These are phyloP conservation scores for Cassiopea xamachana DNA, from an alignment of 30 jellyfish, hydroid and myxozoan species.

Conservation along the genomic window DNA sequence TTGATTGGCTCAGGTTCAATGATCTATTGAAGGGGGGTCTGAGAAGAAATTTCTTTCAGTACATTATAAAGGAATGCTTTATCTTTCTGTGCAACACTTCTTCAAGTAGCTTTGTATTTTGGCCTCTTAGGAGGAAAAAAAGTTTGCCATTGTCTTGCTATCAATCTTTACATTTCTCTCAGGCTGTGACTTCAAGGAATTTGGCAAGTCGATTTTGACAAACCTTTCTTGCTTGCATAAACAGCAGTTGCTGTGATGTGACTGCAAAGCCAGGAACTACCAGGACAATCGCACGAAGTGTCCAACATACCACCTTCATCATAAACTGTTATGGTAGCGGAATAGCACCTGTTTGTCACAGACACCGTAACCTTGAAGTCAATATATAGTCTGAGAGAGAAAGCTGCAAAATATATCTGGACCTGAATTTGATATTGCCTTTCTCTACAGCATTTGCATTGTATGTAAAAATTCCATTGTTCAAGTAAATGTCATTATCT, in stretches of 20 bases:
- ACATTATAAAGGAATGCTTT: background rate
- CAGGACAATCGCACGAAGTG: background rate
- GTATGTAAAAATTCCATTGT: background rate
- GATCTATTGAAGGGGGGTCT: constrained; percentile 58
- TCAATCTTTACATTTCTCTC: background rate
- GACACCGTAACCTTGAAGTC: background rate
- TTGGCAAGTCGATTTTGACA: background rate
- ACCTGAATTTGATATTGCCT: background rate
- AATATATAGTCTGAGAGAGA: background rate
- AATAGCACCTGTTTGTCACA: background rate
- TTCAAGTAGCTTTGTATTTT: background rate
- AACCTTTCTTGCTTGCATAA: background rate
- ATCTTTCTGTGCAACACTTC: background rate
- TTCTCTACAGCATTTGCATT: background rate
- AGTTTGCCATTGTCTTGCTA: background rate
- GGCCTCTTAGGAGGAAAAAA: background rate
- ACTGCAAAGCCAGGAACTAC: background rate
- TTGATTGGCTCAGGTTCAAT: constrained; percentile 58
- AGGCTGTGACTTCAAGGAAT: background rate
- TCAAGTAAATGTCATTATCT: background rate
- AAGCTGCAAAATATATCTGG: background rate
- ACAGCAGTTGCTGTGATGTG: background rate
- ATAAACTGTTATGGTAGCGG: background rate
- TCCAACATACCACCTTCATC: background rate
- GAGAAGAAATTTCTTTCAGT: background rate